A percentile compares a stretch with the other conserved stretches of the same genome.
These are phyloP conservation scores for Eilema caniola DNA, from an alignment of 2,888 invertebrate genomes.

Conservation along the genomic window DNA sequence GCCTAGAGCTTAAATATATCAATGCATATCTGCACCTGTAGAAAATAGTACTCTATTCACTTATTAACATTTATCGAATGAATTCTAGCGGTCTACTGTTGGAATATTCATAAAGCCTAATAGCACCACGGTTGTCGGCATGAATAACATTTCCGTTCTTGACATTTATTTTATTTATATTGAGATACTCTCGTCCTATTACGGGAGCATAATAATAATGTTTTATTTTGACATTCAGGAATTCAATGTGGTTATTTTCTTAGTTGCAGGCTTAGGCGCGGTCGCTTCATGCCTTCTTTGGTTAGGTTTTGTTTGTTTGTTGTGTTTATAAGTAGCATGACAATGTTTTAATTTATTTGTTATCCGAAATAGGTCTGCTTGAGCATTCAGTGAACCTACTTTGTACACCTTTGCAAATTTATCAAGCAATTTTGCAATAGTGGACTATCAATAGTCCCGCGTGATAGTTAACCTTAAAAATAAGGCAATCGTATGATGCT, in stretches of 20 bases:
- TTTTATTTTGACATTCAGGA: slow-evolving; percentile 50
- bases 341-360: neutral
- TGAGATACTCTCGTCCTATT: slow-evolving; percentile 42
- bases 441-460: neutral
- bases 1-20: slow-evolving; percentile 22
- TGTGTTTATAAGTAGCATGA: slow-evolving; percentile 12
- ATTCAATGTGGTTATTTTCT: slow-evolving; percentile 41
- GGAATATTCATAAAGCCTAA: slow-evolving; percentile 43
- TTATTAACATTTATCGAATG: slow-evolving; percentile 46
- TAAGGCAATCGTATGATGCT: too few species aligned
- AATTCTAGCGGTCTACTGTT: slow-evolving; percentile 39
- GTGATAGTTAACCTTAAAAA: too few species aligned
- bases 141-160: slow-evolving; percentile 48
- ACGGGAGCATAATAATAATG: slow-evolving; percentile 45
- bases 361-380: neutral
- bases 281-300: slow-evolving; percentile 26
- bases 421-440: neutral
- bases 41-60: slow-evolving; percentile 44
- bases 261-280: slow-evolving; percentile 28
- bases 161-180: slow-evolving; percentile 47
- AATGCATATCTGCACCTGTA: slow-evolving; percentile 39
- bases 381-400: neutral
- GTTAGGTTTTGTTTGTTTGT: neutral
- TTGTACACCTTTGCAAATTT: neutral
- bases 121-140: slow-evolving; percentile 35